Evolutionary conservation across 1,140 invertebrate species (phyloP).

Genomic region (Nomia melanderi): DNA sequence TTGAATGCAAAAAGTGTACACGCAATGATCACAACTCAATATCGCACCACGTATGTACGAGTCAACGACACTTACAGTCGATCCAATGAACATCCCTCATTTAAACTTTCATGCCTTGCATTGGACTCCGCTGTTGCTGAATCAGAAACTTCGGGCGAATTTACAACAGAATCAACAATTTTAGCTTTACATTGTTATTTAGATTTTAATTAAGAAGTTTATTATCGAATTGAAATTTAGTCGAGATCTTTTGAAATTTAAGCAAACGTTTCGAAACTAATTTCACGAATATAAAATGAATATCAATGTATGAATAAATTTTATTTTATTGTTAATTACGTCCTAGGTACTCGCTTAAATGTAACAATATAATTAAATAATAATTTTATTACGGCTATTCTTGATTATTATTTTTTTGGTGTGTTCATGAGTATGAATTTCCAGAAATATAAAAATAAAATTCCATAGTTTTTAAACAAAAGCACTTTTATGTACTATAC

Average conservation of each 20-base stretch:
- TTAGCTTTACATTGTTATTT: not conserved
- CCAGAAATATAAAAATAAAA: not conserved
- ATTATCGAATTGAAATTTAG: too few species aligned
- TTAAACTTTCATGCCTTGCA: slow-evolving; percentile 61
- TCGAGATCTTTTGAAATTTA: not conserved
- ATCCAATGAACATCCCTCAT: slow-evolving; percentile 57
- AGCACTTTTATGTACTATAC: not conserved
- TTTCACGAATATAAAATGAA: not conserved
- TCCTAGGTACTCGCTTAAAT: too few species aligned
- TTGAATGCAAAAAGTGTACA: slow-evolving; percentile 48
- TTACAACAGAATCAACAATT: not conserved
- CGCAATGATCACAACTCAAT: slow-evolving; percentile 46
- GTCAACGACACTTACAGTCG: slow-evolving; percentile 37
- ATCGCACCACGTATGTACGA: slow-evolving; percentile 30
- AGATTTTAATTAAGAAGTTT: not conserved
- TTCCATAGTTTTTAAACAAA: not conserved
- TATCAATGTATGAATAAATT: not conserved
- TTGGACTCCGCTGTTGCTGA: slow-evolving; percentile 39
- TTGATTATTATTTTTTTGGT: too few species aligned
- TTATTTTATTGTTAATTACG: not conserved
- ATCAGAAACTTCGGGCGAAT: slow-evolving; percentile 25
- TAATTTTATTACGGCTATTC: too few species aligned
- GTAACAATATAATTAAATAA: too few species aligned
- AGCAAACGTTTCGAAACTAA: not conserved
- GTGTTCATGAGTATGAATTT: too few species aligned